Evolutionary conservation across 2,888 invertebrate species (phyloP), one percentile per base, ranked within the genome.

Genomic region (Drosophila acutilabella): DNA sequence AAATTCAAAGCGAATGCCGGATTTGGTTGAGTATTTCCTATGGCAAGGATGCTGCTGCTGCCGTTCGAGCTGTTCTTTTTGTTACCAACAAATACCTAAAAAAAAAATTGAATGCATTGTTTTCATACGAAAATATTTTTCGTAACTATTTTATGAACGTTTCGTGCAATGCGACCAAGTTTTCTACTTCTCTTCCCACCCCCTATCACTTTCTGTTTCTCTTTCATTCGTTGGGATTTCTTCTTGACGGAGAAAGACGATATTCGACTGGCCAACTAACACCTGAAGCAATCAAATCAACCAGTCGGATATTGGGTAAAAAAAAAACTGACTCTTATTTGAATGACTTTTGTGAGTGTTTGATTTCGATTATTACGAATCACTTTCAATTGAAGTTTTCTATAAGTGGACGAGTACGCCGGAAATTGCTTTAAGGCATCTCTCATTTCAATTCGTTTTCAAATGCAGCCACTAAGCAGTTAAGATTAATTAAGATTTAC

Each of bases 41-140:
- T 23, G 7, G 7, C 10, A 23, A 8, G 52, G 4, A 48, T 13
- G n/a, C 13, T 26, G 0, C 10, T 36, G 52, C 54, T 33, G 41
- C 47, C 26, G 26, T 36, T 51, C n/a, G n/a, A n/a, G 65, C 62
- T 82, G 80, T 82, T 38, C 88, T 77, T 74, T 88, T 88, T 83
- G 74, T 88, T 74, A 54, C 20, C 57, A 50, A 36, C 8, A 30
- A 23, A 23, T 20, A 20, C 20, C 20, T 20, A 23, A 23, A 23
- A 23, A 23, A 20, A 30, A 8, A 74, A 74, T 77, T 58, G 75
- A 80, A 86, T 78, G 78, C 88, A 83, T 83, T 83, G 83, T 83
- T 88, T 83, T 74, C 70, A 45, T 48, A 50, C 7, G 58, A 85
- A 85, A 88, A 83, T 82, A 82, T 82, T 88, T 88, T 76, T 52